These are phyloP conservation scores for Halcyon malimbica DNA, from an alignment of 2,113 vertebrate species.

Conservation along the genomic window DNA sequence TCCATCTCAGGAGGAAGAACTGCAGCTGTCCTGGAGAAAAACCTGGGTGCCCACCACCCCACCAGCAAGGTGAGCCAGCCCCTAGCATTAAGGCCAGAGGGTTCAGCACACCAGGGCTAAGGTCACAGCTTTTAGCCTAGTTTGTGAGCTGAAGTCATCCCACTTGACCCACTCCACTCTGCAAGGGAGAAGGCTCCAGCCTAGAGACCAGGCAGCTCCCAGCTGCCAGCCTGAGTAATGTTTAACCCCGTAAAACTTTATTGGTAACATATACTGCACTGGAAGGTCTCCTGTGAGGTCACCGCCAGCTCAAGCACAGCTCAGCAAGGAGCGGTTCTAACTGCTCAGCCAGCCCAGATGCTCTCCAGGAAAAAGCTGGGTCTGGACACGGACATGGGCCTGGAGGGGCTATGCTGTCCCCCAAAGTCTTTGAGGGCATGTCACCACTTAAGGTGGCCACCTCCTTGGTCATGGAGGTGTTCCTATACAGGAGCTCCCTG, in stretches of 20 bases:
- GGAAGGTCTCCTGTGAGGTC: neutral
- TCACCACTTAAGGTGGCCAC: neutral
- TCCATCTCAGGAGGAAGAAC: neutral
- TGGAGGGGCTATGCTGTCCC: neutral
- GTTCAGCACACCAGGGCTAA: neutral
- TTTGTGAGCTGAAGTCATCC: neutral
- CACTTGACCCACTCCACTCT: neutral
- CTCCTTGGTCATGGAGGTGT: neutral
- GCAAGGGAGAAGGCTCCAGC: neutral
- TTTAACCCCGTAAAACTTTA: slow-evolving; percentile 67
- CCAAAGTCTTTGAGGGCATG: neutral
- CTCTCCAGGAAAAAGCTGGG: neutral
- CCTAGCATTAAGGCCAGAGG: neutral
- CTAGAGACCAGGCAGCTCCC: neutral
- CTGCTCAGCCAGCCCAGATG: neutral
- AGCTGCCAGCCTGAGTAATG: slow-evolving; percentile 37
- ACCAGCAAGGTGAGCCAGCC: neutral
- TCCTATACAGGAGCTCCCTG: neutral
- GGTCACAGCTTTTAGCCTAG: neutral
- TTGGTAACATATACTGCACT: slow-evolving; percentile 41
- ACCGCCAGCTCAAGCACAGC: neutral
- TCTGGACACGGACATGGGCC: neutral
- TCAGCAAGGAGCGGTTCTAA: neutral
- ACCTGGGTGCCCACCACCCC: neutral
- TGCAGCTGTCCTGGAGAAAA: neutral